These are phyloP conservation scores for Drosophila athabasca DNA, from an alignment of 1,140 invertebrate species.

Conservation along the genomic window DNA sequence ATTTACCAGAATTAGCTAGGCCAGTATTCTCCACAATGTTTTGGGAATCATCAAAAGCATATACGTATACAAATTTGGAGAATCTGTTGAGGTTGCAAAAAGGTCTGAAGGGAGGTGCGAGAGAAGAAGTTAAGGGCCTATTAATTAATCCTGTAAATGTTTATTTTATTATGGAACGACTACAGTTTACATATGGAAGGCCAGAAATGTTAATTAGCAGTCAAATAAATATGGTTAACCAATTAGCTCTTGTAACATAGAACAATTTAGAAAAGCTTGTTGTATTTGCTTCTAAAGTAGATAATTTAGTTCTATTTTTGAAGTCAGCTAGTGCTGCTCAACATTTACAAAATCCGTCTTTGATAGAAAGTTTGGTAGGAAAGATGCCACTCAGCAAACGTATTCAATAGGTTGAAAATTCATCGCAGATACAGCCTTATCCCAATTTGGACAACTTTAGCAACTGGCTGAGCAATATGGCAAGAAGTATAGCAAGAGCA, in stretches of 20 bases:
- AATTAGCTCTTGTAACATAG: not conserved
- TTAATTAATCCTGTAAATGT: conserved; percentile 1
- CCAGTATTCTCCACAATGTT: conserved; percentile 5
- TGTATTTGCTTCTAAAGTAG: not conserved
- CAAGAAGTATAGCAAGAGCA: too few relatives aligned
- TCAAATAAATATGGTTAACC: not conserved
- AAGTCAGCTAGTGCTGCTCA: too few relatives aligned
- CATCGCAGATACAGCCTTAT: too few relatives aligned
- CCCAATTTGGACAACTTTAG: too few relatives aligned
- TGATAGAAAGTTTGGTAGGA: too few relatives aligned
- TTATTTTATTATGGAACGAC: not conserved
- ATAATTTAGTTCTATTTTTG: conserved; percentile 1
- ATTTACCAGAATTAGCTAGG: conserved; percentile 6
- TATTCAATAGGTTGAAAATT: too few relatives aligned
- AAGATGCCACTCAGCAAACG: too few relatives aligned
- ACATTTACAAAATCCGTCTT: too few relatives aligned
- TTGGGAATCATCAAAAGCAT: conserved; percentile 11
- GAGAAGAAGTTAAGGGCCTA: not conserved
- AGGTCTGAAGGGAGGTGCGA: not conserved
- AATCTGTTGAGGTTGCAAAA: conserved; percentile 10
- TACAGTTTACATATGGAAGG: too few relatives aligned
- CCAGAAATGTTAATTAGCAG: too few relatives aligned
- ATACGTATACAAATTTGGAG: conserved; percentile 5
- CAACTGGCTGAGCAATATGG: too few relatives aligned
- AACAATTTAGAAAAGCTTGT: conserved; percentile 1